Evolutionary conservation across 2,888 invertebrate species (phyloP).

Genomic region (Acleris sparsana): DNA sequence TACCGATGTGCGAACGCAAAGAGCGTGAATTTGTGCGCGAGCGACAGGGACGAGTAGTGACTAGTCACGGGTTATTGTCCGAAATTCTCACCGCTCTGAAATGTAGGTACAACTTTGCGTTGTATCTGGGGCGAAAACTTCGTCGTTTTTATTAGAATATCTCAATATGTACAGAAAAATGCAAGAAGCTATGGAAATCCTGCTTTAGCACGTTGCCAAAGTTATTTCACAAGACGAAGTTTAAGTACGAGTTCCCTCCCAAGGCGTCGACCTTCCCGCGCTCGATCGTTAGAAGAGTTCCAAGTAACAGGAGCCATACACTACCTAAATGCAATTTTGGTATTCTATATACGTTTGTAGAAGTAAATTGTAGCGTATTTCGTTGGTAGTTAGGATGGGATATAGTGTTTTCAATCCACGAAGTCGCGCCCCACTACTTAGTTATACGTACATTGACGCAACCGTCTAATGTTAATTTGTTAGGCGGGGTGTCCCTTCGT

Average conservation of each 20-base stretch:
- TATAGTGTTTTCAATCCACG: neutral
- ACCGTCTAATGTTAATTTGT: too few relatives aligned
- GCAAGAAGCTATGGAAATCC: conserved; percentile 75
- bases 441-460: too few relatives aligned
- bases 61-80: too few relatives aligned
- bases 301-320: conserved; percentile 74
- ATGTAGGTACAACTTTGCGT: too few relatives aligned
- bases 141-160: neutral
- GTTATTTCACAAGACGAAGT: conserved; percentile 71
- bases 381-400: neutral
- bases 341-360: conserved; percentile 46
- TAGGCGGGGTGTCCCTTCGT: too few relatives aligned
- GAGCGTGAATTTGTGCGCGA: too few relatives aligned
- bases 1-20: too few relatives aligned
- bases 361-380: conserved; percentile 3
- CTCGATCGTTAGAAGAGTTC: conserved; percentile 58
- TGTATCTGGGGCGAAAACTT: neutral
- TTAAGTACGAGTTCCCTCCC: conserved; percentile 61
- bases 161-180: conserved; percentile 61
- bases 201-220: conserved; percentile 74
- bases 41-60: too few relatives aligned
- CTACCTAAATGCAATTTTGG: conserved; percentile 76
- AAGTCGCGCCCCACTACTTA: neutral
- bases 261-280: conserved; percentile 76
- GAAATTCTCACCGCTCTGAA: too few relatives aligned